A percentile compares a stretch with the other conserved stretches of the same genome.
Evolutionary conservation across 2,888 invertebrate species (phyloP).

Genomic region (Patella caerulea): DNA sequence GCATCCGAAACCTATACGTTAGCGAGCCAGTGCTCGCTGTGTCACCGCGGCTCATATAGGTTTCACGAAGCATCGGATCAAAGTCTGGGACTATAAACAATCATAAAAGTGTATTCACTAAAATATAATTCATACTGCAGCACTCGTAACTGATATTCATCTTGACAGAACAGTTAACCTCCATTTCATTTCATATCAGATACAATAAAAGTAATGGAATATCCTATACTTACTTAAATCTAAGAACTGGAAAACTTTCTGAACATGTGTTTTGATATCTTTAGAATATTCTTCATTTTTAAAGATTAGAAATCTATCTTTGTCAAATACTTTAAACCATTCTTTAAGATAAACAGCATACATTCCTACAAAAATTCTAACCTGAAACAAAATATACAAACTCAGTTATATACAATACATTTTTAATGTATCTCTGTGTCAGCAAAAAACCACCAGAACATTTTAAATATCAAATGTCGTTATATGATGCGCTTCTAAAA

Average conservation of each 20-base stretch:
- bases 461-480: no score
- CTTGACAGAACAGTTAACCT: neutral
- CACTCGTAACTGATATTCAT: neutral
- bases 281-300: slow-evolving; percentile 47
- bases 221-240: slow-evolving; percentile 41
- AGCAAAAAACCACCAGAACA: no score
- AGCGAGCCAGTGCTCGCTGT: no score
- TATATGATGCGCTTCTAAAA: no score
- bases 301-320: slow-evolving; percentile 41
- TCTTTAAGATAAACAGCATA: slow-evolving; percentile 44
- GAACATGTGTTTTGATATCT: slow-evolving; percentile 31
- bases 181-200: neutral
- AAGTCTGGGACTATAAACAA: no score
- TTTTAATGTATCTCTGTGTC: no score
- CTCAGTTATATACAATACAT: no score
- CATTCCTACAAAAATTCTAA: slow-evolving; percentile 45
- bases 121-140: no score
- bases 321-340: slow-evolving; percentile 47
- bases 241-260: slow-evolving; percentile 40
- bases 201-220: neutral
- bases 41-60: no score
- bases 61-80: no score
- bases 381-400: slow-evolving; percentile 31
- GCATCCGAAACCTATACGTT: no score
- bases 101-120: no score